Evolutionary conservation across 2,888 invertebrate genomes (phyloP), one percentile per base, ranked within the genome.

Genomic region (Norana najaformis): DNA sequence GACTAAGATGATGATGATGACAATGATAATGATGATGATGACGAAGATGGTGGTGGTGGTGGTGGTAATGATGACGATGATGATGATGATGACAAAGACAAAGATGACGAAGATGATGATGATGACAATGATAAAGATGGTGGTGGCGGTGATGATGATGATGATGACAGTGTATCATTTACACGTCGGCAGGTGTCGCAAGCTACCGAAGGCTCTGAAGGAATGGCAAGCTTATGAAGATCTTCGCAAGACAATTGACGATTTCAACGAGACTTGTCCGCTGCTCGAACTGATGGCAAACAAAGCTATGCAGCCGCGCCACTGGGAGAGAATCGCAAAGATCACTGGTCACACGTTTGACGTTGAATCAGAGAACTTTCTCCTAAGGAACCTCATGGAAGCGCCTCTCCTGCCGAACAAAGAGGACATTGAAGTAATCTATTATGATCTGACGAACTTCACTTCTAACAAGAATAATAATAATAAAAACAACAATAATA

Each of bases 201-300:
- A 98, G 94, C 95, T 99, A 89, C 98, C 98, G 0, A 98, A 98
- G 95, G 98, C 97, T 23, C 93, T 96, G 91, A 96, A 96, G 93
- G 98, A 99, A 94, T 99, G 99, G 98, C 98, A 98, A 5, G 99
- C 99, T 0, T 99, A 98, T 95, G 97, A 97, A 94, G 98, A 98
- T 0, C 96, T 99, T 89, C 98, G 98, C 95, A 97, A 98, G 94
- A 99, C 98, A 0, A 98, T 99, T 91, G 98, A 99, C 94, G 98
- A 99, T 94, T 99, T 99, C 95, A 98, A 98, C 94, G 99, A 99
- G 94, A 98, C 98, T 97, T 98, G 98, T 94, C 98, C 98, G 0
- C 95, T 99, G 39, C 95, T 99, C 92, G 99, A 99, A 95, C 95
- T 99, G 93, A 99, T 99, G 98, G 97, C 97, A 2, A 98, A 99